Conservation (phyloP, 2,888 invertebrate species). For the Zootermopsis nevadensis region DNA sequence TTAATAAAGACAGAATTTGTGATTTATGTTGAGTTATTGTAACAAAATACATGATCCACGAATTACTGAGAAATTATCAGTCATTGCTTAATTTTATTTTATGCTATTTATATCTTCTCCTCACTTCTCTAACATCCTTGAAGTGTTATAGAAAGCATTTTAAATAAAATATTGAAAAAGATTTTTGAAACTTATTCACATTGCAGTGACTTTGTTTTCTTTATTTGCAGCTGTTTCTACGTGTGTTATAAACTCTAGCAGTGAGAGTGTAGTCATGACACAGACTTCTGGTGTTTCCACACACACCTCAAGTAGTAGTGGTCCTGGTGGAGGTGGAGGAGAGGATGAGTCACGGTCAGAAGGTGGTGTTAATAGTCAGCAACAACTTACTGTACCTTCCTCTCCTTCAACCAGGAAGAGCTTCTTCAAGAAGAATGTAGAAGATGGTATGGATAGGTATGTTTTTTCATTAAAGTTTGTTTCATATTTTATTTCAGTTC, state of each 20-base stretch:
- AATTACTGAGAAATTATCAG: too few species aligned
- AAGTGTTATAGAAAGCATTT: too few species aligned
- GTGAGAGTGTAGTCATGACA: slow-evolving; percentile 36
- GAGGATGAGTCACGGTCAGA: slow-evolving; percentile 58
- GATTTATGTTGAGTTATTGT: too few species aligned
- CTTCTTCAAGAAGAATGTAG: slow-evolving; percentile 87
- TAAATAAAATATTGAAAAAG: too few species aligned
- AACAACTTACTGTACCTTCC: slow-evolving; percentile 54
- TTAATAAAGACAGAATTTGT: too few species aligned
- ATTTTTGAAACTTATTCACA: too few species aligned
- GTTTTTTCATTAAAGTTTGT: background rate
- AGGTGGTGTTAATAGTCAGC: slow-evolving; percentile 58
- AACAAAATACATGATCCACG: too few species aligned
- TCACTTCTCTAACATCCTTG: too few species aligned
- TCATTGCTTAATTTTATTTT: too few species aligned
- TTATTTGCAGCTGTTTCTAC: slow-evolving; percentile 44
- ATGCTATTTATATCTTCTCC: too few species aligned
- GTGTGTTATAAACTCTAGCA: slow-evolving; percentile 38
- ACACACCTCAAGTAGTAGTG: slow-evolving; percentile 37
- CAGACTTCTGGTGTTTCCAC: slow-evolving; percentile 4
- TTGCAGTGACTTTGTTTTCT: background rate
- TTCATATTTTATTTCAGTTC: too few species aligned
- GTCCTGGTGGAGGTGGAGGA: slow-evolving; percentile 53
- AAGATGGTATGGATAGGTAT: slow-evolving; percentile 84
- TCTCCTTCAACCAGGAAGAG: slow-evolving; percentile 79